These are phyloP conservation scores for Notothenia coriiceps DNA, from an alignment of 2,113 vertebrate species.

Conservation along the genomic window DNA sequence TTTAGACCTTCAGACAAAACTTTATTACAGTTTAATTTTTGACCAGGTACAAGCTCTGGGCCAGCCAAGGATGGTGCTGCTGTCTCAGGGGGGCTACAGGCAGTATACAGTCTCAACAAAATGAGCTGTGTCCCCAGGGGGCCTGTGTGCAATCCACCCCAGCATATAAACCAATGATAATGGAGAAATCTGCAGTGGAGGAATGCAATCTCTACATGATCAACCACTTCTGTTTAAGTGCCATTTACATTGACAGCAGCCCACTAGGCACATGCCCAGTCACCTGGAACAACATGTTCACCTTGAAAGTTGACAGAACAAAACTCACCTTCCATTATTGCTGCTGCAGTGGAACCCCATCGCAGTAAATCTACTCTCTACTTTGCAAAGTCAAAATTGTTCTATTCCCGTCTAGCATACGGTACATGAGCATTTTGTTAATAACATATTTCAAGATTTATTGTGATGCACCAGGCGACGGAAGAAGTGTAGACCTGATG, in stretches of 20 bases:
- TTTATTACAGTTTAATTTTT: slow-evolving; percentile 43
- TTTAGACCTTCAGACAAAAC: slow-evolving; percentile 48
- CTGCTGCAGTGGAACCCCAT: slow-evolving; percentile 10
- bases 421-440: slow-evolving; percentile 24
- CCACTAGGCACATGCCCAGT: slow-evolving; percentile 37
- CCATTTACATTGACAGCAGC: slow-evolving; percentile 46
- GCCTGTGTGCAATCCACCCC: slow-evolving; percentile 9
- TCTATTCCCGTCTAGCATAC: slow-evolving; percentile 8
- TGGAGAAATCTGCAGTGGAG: slow-evolving; percentile 43
- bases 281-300: slow-evolving; percentile 52
- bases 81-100: slow-evolving; percentile 22
- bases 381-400: slow-evolving; percentile 19
- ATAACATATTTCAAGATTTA: slow-evolving; percentile 22
- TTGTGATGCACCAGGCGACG: neutral
- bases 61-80: slow-evolving; percentile 10
- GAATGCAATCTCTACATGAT: slow-evolving; percentile 49
- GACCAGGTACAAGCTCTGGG: neutral
- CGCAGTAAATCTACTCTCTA: slow-evolving; percentile 14
- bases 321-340: slow-evolving; percentile 27
- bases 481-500: slow-evolving; percentile 1
- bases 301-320: slow-evolving; percentile 41
- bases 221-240: slow-evolving; percentile 39
- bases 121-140: slow-evolving; percentile 29
- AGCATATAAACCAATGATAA: slow-evolving; percentile 36
- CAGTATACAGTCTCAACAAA: slow-evolving; percentile 20